A percentile compares a stretch with the other conserved stretches of the same genome.
phyloP scores from a whole-genome alignment of 1,140 invertebrate species.

The Pemphigus obesinymphae region DNA sequence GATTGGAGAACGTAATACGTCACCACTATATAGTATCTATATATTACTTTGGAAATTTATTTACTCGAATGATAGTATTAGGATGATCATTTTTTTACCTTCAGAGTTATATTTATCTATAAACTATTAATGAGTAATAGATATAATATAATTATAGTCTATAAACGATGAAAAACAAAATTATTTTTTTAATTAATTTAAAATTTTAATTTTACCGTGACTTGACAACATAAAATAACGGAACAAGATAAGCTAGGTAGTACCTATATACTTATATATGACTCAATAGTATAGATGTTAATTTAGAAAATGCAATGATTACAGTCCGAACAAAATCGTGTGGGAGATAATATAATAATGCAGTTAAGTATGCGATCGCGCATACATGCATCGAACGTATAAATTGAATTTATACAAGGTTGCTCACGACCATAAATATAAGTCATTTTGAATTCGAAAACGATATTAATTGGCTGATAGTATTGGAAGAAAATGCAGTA shows the following conservation, averaged over 20 bases:
- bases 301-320: not conserved
- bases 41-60: too few species aligned
- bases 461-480: not conserved
- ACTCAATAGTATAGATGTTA: not conserved
- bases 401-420: conserved; percentile 4
- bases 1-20: too few species aligned
- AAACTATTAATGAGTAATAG: too few species aligned
- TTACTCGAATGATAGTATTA: too few species aligned
- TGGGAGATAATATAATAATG: not conserved
- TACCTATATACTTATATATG: not conserved
- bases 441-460: not conserved
- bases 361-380: not conserved
- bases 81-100: too few species aligned
- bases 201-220: not conserved
- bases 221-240: not conserved
- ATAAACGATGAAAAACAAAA: too few species aligned
- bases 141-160: too few species aligned
- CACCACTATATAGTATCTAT: too few species aligned
- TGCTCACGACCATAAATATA: not conserved
- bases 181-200: too few species aligned
- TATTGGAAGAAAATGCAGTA: not conserved
- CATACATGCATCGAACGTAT: not conserved
- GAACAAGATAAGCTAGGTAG: not conserved
- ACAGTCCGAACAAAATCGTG: not conserved
- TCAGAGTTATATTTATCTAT: too few species aligned